Base-by-base conservation (phyloP, 2,797 vertebrate genomes). In the Lepus townsendii region DNA sequence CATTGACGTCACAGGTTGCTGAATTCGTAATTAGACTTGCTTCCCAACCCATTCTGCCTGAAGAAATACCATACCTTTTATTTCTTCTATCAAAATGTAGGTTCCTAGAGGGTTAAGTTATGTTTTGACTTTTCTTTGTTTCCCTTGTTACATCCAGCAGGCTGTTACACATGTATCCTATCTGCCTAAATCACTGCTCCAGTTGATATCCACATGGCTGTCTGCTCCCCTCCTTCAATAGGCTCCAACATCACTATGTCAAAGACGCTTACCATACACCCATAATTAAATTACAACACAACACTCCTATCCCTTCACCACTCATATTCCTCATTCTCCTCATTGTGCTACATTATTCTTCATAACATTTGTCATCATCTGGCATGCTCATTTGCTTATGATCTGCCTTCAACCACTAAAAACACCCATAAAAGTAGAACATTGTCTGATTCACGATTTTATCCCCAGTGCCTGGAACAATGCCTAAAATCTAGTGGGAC, bases 121-220 rank as follows among this genome's bases (percentile, higher is more conserved):
- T 27, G 27, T 13, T 90, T 73, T 65, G 35, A 38, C 24, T 77
- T 79, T 35, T 47, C 13, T 71, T 62, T 20, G 1, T 42, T 94
- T 85, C 24, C 20, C 42, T 52, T 93, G 38, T 19, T 76, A 9
- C 57, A 52, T 5, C 12, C 30, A 17, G 3, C 12, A 32, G 72
- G 75, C 0, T 32, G 27, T 20, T 82, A 17, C 19, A 26, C 8
- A 57, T 79, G 22, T 60, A 2, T 27, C 17, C 38, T 17, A 11
- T 91, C 4, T 30, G 1, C 1, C 2, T 50, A 16, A 83, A 38
- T 35, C 22, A 75, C 5, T 57, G 26, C 7, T 72, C 66, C 5
- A 11, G 0, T 19, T 0, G 10, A 19, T 14, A 10, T 0, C 13
- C 19, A 24, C 20, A 9, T 2, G 11, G 4, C 52, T 52, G n/a